phyloP scores from a whole-genome alignment of 2,113 vertebrate genomes.

The Periophthalmodon schlosseri region DNA sequence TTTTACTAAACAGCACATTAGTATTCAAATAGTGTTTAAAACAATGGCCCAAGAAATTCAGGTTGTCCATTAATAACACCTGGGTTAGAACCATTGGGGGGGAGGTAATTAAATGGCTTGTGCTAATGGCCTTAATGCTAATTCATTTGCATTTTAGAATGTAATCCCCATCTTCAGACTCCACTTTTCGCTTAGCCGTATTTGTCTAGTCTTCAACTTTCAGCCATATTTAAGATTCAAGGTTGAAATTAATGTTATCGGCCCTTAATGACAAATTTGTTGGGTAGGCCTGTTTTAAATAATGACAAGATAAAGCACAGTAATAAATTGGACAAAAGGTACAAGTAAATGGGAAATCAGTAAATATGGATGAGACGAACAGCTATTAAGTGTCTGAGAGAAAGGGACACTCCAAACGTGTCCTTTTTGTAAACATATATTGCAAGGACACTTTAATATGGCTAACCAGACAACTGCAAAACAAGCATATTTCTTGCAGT shows the following conservation, averaged over 20 bases:
- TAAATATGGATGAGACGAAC: slow-evolving; percentile 1
- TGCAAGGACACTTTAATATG: neutral
- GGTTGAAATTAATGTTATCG: neutral
- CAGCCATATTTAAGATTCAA: neutral
- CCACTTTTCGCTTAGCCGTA: neutral
- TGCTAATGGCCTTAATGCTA: slow-evolving; percentile 4
- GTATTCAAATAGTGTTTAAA: slow-evolving; percentile 9
- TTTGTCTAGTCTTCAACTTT: neutral
- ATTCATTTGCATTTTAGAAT: slow-evolving; percentile 7
- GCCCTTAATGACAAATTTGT: neutral
- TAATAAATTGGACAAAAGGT: neutral
- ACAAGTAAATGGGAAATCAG: neutral
- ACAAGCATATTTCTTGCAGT: no score
- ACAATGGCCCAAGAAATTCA: slow-evolving; percentile 1
- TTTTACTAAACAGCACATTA: neutral
- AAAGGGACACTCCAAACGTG: slow-evolving; percentile 1
- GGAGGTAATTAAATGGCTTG: neutral
- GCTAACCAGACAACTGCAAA: no score
- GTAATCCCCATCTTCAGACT: slow-evolving; percentile 1
- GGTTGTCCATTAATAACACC: slow-evolving; percentile 7
- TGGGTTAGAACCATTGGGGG: neutral
- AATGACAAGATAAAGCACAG: neutral
- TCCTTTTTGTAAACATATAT: neutral
- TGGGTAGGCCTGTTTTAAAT: neutral
- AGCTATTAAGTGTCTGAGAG: neutral